Conservation (phyloP, 1,140 invertebrate genomes). For the Panagrolaimus sp. region DNA sequence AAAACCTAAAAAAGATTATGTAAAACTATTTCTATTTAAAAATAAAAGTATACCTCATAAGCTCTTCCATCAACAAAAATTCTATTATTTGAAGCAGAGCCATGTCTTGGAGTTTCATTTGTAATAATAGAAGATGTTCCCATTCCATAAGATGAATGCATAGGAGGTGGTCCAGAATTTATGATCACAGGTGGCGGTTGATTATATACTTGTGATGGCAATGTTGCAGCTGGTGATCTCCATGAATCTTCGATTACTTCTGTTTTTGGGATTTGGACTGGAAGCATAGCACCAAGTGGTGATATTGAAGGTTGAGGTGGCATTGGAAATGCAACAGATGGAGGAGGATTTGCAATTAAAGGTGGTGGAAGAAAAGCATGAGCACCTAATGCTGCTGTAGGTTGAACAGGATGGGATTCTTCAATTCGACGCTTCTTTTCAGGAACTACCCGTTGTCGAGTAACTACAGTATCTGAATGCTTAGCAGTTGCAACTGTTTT, state of each 20-base stretch:
- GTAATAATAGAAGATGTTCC: conserved; percentile 35
- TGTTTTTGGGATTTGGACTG: not conserved
- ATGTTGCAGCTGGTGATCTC: not conserved
- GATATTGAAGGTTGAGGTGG: not conserved
- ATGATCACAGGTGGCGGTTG: not conserved
- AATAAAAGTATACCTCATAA: conserved; percentile 44
- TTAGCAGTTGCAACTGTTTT: too few relatives aligned
- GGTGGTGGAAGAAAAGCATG: conserved; percentile 34
- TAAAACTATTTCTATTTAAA: not conserved
- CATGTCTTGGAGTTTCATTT: conserved; percentile 44
- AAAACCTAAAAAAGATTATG: conserved; percentile 41
- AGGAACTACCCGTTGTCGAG: too few relatives aligned
- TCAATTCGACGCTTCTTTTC: conserved; percentile 3
- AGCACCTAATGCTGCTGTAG: conserved; percentile 30
- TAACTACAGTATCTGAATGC: too few relatives aligned
- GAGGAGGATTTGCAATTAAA: too few relatives aligned
- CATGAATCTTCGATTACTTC: conserved; percentile 10
- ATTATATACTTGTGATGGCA: not conserved
- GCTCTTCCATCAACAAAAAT: conserved; percentile 58
- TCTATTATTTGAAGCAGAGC: conserved; percentile 51
- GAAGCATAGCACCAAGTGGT: not conserved
- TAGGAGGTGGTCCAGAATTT: not conserved
- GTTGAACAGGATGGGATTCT: conserved; percentile 16
- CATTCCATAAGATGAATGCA: too few relatives aligned
- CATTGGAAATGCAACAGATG: not conserved